Evolutionary conservation across 2,113 vertebrate genomes (phyloP).

Genomic region (Monopterus albus): DNA sequence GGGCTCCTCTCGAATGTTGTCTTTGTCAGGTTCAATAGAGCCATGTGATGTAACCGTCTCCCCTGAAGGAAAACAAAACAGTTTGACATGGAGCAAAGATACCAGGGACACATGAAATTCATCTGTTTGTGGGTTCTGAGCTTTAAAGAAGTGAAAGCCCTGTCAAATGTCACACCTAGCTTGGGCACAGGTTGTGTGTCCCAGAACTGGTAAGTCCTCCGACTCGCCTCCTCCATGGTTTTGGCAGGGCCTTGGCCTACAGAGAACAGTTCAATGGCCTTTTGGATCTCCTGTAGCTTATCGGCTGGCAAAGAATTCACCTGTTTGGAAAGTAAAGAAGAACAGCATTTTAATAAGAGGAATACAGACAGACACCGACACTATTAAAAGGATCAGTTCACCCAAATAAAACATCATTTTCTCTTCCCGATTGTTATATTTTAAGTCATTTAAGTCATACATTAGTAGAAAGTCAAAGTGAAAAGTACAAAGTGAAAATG

Average conservation of each 20-base stretch:
- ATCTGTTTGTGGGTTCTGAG: neutral
- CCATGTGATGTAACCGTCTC: slow-evolving; percentile 97
- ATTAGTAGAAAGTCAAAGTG: too few relatives aligned
- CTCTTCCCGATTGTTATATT: too few relatives aligned
- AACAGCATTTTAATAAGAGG: neutral
- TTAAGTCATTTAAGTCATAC: too few relatives aligned
- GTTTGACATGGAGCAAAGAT: neutral
- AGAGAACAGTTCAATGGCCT: slow-evolving; percentile 97
- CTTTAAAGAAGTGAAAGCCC: neutral
- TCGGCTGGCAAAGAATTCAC: slow-evolving; percentile 95
- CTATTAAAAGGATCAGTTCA: neutral
- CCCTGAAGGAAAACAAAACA: slow-evolving; percentile 72
- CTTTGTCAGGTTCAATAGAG: slow-evolving; percentile 95
- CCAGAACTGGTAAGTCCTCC: slow-evolving; percentile 99
- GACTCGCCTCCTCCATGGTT: slow-evolving; percentile 98
- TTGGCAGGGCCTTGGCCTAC: slow-evolving; percentile 97
- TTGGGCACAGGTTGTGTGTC: slow-evolving; percentile 98
- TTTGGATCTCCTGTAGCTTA: slow-evolving; percentile 99
- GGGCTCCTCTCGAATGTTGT: slow-evolving; percentile 93
- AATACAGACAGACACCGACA: neutral
- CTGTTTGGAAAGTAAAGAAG: slow-evolving; percentile 68
- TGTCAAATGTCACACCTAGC: slow-evolving; percentile 82
- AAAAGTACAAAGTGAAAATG: too few relatives aligned
- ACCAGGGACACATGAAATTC: too few relatives aligned
- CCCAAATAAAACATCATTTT: neutral